Conservation (phyloP, 2,113 vertebrate genomes). For the Psophia crepitans region DNA sequence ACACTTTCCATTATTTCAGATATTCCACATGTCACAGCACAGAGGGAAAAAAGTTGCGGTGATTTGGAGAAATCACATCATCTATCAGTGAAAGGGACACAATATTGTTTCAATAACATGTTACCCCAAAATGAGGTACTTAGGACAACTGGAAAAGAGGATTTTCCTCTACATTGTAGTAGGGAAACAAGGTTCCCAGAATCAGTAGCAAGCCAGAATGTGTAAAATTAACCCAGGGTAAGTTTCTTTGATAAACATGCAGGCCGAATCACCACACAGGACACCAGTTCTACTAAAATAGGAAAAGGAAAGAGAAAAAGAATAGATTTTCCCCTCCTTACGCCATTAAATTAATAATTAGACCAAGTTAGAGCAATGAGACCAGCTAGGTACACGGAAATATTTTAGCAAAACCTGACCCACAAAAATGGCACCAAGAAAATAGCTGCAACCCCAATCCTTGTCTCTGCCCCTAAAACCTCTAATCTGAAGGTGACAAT, state of each 20-base stretch:
- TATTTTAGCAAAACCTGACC: background rate
- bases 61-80: background rate
- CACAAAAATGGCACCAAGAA: conserved; percentile 7
- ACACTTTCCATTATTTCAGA: background rate
- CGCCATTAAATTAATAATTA: background rate
- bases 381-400: background rate
- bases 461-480: background rate
- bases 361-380: background rate
- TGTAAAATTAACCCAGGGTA: background rate
- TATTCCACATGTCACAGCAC: background rate
- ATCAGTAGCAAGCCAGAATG: background rate
- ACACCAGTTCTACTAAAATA: background rate
- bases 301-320: background rate
- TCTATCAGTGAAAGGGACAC: background rate
- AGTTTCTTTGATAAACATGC: background rate
- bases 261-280: background rate
- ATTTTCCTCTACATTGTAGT: background rate
- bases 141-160: background rate
- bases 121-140: background rate
- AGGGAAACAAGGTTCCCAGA: background rate
- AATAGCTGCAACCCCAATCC: background rate
- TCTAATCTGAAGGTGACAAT: background rate
- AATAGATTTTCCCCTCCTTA: background rate
- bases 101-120: background rate
- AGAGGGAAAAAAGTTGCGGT: background rate